Base-by-base conservation (phyloP, 1,140 invertebrate species). In the Drosophila pectinifera region DNA sequence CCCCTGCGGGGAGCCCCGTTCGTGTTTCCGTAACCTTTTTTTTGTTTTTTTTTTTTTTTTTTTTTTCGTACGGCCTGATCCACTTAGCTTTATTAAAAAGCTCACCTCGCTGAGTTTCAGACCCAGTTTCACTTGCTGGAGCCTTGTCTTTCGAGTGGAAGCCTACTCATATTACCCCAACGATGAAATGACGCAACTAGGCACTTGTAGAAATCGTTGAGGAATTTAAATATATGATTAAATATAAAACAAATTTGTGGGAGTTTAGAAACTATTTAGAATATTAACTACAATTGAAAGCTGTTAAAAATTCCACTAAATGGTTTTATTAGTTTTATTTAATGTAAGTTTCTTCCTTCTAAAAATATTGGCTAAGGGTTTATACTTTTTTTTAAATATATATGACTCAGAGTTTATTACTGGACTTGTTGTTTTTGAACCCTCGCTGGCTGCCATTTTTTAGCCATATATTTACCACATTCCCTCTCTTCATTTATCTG, bases 51-150 rank as follows among this genome's bases (percentile, higher is more conserved):
- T 20, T 34, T 57, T 59, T 28, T 48, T 53, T 34, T n/a, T 18
- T 11, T 34, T 24, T 61, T 39, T 20, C 16, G 34, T 48, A 42
- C 28, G 31, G 45, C 58, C 61, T 73, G 73, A 78, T 82, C 79
- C 79, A 82, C 79, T 82, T 82, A 74, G 54, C 43, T 78, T 82
- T 82, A 82, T 82, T 82, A 82, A 82, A 82, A 82, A 82, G 68
- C 72, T 67, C 55, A 67, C 26, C 36, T 64, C 41, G 34, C 20
- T 36, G 48, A 42, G 13, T 39, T 22, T 53, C 61, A 39, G 42
- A 41, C 56, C 36, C 39, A 31, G 43, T 38, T 51, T 28, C 22
- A 43, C 61, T 64, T 48, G 42, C 24, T 41, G 31, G 46, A 10
- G 7, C 31, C 26, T 26, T n/a, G 54, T 36, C 42, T 67, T 80